These are phyloP conservation scores for Apamea sordens DNA, from an alignment of 2,888 invertebrate genomes.

Conservation along the genomic window DNA sequence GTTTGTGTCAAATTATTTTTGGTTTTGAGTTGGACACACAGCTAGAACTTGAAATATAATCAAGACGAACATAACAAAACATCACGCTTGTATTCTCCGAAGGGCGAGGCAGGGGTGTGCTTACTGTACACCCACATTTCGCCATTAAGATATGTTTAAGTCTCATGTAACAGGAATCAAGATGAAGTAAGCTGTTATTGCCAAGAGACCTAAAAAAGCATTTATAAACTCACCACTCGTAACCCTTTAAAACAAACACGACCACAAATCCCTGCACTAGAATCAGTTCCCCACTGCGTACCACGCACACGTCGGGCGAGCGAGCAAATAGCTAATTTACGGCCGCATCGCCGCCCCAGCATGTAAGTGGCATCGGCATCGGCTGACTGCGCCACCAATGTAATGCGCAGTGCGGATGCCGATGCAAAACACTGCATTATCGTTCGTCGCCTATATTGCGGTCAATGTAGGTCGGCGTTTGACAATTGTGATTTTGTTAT, in stretches of 20 bases:
- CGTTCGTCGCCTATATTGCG: constrained; percentile 57
- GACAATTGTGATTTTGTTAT: constrained; percentile 23
- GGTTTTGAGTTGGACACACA: neutral
- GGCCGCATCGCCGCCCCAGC: constrained; percentile 45
- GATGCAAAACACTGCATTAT: constrained; percentile 73
- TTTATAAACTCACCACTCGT: neutral
- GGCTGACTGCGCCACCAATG: constrained; percentile 66
- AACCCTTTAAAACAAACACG: constrained; percentile 2
- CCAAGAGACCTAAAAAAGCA: neutral
- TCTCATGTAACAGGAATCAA: neutral
- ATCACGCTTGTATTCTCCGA: neutral
- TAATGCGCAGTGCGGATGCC: constrained; percentile 75
- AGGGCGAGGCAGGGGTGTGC: neutral
- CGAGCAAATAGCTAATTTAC: constrained; percentile 57
- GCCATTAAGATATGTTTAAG: neutral
- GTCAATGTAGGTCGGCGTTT: constrained; percentile 35
- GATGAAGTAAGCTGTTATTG: neutral
- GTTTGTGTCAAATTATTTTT: neutral
- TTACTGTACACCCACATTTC: neutral
- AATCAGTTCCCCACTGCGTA: constrained; percentile 28
- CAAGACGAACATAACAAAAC: neutral
- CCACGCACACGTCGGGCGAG: constrained; percentile 35
- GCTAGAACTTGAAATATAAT: neutral
- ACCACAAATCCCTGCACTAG: constrained; percentile 13
- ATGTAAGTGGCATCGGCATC: constrained; percentile 59